Conservation (phyloP, 2,113 vertebrate genomes). For the Sapajus apella region DNA sequence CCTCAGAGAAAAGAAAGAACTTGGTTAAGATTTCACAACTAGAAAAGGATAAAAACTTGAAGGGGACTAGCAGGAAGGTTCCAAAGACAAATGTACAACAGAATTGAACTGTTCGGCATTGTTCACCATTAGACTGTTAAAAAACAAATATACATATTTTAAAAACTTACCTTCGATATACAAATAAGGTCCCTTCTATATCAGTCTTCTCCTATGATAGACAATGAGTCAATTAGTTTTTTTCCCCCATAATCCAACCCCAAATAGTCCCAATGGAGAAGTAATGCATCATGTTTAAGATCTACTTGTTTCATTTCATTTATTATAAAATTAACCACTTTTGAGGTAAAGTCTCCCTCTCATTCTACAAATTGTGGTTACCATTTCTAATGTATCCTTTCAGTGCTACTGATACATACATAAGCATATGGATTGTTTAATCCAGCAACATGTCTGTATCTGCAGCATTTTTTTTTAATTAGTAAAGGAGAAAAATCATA, state of each 20-base stretch:
- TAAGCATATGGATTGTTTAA: not conserved
- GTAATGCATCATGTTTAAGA: not conserved
- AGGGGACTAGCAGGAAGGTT: not conserved
- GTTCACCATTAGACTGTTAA: not conserved
- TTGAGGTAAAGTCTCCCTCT: not conserved
- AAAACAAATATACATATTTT: not conserved
- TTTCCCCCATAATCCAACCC: not conserved
- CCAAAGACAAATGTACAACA: not conserved
- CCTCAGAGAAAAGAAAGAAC: not conserved
- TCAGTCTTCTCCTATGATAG: slow-evolving; percentile 95
- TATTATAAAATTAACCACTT: slow-evolving; percentile 38
- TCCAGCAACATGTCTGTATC: not conserved
- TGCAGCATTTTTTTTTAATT: slow-evolving; percentile 18
- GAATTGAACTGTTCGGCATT: not conserved
- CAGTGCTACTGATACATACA: not conserved
- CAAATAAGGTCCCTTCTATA: slow-evolving; percentile 98
- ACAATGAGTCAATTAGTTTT: slow-evolving; percentile 55
- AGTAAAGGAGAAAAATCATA: slow-evolving; percentile 20
- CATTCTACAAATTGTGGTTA: not conserved
- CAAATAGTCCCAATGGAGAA: not conserved
- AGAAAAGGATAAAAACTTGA: not conserved
- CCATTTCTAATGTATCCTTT: not conserved
- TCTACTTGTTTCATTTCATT: not conserved
- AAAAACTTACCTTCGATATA: slow-evolving; percentile 93
- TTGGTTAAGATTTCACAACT: not conserved